Base-by-base conservation (phyloP, 2,113 vertebrate species). In the Pluvialis apricaria region DNA sequence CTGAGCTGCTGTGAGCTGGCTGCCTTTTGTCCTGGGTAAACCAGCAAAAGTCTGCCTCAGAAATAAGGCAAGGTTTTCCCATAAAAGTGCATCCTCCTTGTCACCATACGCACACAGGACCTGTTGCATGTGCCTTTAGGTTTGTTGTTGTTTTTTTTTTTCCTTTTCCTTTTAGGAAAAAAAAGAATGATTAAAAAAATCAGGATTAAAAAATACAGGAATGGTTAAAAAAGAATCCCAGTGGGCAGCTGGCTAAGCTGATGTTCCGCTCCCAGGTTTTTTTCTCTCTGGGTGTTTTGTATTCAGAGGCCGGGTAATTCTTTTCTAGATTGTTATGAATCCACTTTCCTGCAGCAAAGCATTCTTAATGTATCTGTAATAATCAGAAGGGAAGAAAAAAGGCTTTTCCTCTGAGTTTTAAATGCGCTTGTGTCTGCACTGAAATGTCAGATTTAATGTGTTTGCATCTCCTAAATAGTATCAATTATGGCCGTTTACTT, bases 401-500 rank as follows among this genome's bases (percentile, higher is more conserved):
- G 15, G 13, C 24, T 79, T 72, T 84, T 94, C 42, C 54, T 61
- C 49, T 31, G 65, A 79, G 83, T 72, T 94, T 75, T 68, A 81
- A 61, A n/a, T 68, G 34, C 44, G 70, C 68, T 71, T 89, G 25
- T 44, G 49, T 68, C 70, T 94, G 65, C 69, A 49, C 69, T 13
- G 57, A 96, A 95, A 95, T 86, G 80, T 84, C 86, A 92, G 51
- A 86, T 94, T 81, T 92, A 96, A 94, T 91, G 38, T 86, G 55
- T 81, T 93, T 93, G 38, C 76, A 64, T 87, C 66, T 87, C 57
- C 32, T 80, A 94, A 93, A 52, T 66, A 54, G 12, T 83, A 76
- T 88, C 82, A 95, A 91, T 96, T 96, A 85, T 40, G 65, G 36
- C 70, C 81, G 58, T 94, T 96, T 96, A 87, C 57, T 32, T 89